Percentiles rank a stretch among this genome's conserved stretches.
Evolutionary conservation across 2,888 invertebrate genomes (phyloP).

Genomic region (Lasioglossum lativentre): DNA sequence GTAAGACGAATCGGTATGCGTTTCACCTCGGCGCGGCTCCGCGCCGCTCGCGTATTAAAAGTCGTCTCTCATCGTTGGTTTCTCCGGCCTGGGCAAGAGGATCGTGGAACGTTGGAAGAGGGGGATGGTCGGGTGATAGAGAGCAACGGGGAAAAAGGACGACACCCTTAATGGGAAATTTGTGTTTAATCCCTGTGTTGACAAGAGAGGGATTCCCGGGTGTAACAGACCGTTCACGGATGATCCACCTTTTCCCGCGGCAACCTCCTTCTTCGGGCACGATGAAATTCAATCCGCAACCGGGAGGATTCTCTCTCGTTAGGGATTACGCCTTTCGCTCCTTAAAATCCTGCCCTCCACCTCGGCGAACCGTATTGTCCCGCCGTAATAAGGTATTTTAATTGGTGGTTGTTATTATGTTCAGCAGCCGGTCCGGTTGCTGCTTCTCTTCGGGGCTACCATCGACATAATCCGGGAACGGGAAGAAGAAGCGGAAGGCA

Average conservation of each 20-base stretch:
- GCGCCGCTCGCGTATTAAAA: conserved; percentile 28
- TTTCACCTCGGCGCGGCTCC: not conserved
- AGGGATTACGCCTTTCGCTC: conserved; percentile 65
- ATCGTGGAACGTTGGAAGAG: not conserved
- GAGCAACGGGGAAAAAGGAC: conserved; percentile 37
- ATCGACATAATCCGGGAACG: conserved; percentile 62
- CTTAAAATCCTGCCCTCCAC: conserved; percentile 65
- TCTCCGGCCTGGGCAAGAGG: conserved; percentile 2
- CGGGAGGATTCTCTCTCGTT: conserved; percentile 64
- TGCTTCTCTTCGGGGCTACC: conserved; percentile 37
- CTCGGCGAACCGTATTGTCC: conserved; percentile 75
- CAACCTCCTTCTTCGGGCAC: conserved; percentile 50
- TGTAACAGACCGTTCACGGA: conserved; percentile 54
- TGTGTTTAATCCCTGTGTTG: conserved; percentile 65
- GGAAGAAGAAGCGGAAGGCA: conserved; percentile 45
- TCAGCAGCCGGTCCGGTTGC: conserved; percentile 60
- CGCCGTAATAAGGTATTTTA: conserved; percentile 83
- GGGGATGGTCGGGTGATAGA: not conserved
- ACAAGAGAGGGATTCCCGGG: conserved; percentile 54
- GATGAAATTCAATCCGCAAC: conserved; percentile 66
- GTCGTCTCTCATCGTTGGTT: conserved; percentile 26
- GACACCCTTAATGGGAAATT: conserved; percentile 67
- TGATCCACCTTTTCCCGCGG: conserved; percentile 59
- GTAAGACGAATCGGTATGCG: not conserved
- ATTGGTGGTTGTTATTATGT: conserved; percentile 82